Percentiles rank a stretch among this genome's conserved stretches.
These are phyloP conservation scores for Lineus longissimus DNA, from an alignment of 1,140 invertebrate genomes.

Conservation along the genomic window DNA sequence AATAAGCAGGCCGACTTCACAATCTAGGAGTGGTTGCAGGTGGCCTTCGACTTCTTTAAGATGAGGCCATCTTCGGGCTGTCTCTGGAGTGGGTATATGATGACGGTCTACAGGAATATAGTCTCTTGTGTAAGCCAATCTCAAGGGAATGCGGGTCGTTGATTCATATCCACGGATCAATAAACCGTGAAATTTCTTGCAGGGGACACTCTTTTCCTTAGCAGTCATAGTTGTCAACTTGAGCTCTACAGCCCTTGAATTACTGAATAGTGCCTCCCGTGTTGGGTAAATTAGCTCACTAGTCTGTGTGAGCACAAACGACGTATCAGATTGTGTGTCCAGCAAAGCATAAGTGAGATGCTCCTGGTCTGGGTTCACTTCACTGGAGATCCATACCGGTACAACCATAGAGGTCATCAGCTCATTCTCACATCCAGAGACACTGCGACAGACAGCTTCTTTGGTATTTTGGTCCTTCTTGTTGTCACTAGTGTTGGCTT, in stretches of 20 bases:
- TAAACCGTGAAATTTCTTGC: constrained; percentile 13
- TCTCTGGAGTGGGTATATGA: constrained; percentile 15
- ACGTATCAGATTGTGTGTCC: constrained; percentile 22
- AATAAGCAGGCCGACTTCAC: constrained; percentile 17
- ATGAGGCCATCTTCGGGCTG: background rate
- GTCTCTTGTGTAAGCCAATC: constrained; percentile 9
- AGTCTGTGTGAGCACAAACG: constrained; percentile 12
- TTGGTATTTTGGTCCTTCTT: no score
- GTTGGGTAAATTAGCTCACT: no score
- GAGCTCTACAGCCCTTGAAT: constrained; percentile 4
- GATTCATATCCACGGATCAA: constrained; percentile 7
- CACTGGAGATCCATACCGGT: background rate
- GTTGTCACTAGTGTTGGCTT: no score
- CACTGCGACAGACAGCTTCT: no score
- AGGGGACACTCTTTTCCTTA: constrained; percentile 9
- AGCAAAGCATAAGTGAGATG: constrained; percentile 19
- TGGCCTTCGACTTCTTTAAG: no score
- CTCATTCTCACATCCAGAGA: no score
- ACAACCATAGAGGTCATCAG: no score
- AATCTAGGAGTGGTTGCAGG: background rate
- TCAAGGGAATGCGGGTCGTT: background rate
- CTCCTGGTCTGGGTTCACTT: constrained; percentile 9
- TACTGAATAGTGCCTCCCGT: background rate
- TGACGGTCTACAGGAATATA: constrained; percentile 21
- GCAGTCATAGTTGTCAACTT: constrained; percentile 14